Evolutionary conservation across 2,888 invertebrate genomes (phyloP), one percentile per base, ranked within the genome.

Genomic region (Brachylomia viminalis): DNA sequence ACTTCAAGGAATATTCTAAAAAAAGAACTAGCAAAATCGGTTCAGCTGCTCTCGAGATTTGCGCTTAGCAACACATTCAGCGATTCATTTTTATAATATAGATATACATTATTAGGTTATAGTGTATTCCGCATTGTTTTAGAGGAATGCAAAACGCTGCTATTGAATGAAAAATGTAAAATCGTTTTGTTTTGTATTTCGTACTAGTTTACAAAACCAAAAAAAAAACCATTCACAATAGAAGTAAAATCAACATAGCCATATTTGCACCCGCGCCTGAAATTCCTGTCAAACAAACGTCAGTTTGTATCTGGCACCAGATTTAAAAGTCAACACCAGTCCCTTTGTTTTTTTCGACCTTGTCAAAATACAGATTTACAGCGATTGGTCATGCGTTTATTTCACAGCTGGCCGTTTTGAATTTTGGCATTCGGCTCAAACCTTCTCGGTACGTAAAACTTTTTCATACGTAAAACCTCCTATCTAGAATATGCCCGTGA

Each of bases 401-500:
- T 84, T 79, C 78, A 68, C 79, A 68, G 79, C 38, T 59, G 33
- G n/a, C 33, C 59, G 59, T 33, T 59, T 59, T 67, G n/a, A 33
- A 67, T 86, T 86, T 79, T 64, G 33, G 47, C 62, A 85, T 72
- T 86, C 70, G 23, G 67, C 17, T 65, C 38, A 52, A 85, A 77
- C 27, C 47, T 65, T 42, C 72, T 67, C 62, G 62, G 47, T 71
- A 64, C 58, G 58, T 79, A 68, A 79, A 80, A 72, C 58, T 80
- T 58, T 72, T 73, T 82, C 68, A 72, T 42, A 72, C 56, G 72
- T 49, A 47, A 71, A 83, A 77, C 79, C 68, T 82, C 15, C 33
- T 23, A 83, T 78, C 79, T 71, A 74, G 68, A 66, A 64, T 54
- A 72, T 75, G 86, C 30, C 27, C 49, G 71, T 86, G 86, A 85